Conservation (phyloP, 2,113 vertebrate genomes). For the Sphyrna mokarran region DNA sequence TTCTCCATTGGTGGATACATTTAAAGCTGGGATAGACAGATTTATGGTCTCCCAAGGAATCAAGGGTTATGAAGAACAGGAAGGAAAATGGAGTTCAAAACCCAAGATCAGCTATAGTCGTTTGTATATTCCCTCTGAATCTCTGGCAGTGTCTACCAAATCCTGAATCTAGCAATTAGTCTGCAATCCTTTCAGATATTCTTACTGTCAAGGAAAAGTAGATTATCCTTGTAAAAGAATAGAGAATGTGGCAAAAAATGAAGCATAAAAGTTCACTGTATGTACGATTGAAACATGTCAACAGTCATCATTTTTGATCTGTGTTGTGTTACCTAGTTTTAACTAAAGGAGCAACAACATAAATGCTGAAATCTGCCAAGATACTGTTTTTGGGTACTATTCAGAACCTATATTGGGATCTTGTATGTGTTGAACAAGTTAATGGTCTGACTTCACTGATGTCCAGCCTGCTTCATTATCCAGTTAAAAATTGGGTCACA, state of each 20-base stretch:
- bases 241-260: neutral
- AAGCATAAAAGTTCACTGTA: neutral
- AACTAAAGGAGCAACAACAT: neutral
- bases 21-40: too few relatives aligned
- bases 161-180: neutral
- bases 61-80: too few relatives aligned
- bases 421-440: neutral
- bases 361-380: neutral
- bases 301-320: neutral
- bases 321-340: neutral
- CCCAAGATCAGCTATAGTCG: too few relatives aligned
- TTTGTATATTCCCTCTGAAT: neutral
- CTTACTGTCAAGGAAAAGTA: neutral
- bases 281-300: neutral
- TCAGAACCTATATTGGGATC: neutral
- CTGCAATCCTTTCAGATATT: neutral
- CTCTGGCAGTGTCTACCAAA: neutral
- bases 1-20: too few relatives aligned
- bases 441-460: neutral
- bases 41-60: too few relatives aligned
- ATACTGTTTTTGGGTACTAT: neutral
- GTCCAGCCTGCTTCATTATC: neutral
- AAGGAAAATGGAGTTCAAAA: too few relatives aligned
- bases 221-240: neutral
- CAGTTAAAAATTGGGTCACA: neutral